Evolutionary conservation across 2,113 vertebrate species (phyloP).

Genomic region (Hypanus sabinus): DNA sequence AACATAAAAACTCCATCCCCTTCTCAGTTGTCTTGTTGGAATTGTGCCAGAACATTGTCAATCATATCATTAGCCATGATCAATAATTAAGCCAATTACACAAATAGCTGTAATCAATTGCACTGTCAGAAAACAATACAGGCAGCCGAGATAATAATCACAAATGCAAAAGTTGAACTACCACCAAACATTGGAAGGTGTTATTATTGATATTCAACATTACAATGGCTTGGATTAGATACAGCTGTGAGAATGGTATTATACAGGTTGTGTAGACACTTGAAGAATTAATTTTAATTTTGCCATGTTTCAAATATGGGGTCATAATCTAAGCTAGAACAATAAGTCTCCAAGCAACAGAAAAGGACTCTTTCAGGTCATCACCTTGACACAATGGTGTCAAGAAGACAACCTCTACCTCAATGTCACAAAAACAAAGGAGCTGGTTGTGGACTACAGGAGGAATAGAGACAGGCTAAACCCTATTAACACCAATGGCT

Average conservation of each 20-base stretch:
- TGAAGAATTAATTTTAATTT: neutral
- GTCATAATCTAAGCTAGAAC: neutral
- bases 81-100: neutral
- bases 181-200: neutral
- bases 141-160: neutral
- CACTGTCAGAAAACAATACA: neutral
- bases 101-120: neutral
- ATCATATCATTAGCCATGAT: neutral
- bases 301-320: neutral
- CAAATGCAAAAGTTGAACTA: neutral
- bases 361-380: too few relatives aligned
- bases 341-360: too few relatives aligned
- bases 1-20: neutral
- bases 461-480: too few relatives aligned
- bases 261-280: neutral
- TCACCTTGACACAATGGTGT: too few relatives aligned
- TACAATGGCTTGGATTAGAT: neutral
- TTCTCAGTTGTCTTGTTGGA: neutral
- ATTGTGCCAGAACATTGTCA: neutral
- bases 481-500: too few relatives aligned
- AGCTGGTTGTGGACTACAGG: too few relatives aligned
- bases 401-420: too few relatives aligned
- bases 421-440: too few relatives aligned
- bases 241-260: neutral
- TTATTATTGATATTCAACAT: neutral